Evolutionary conservation across 2,797 vertebrate genomes (phyloP), one percentile per base, ranked within the genome.

Genomic region (Borostomias antarcticus): DNA sequence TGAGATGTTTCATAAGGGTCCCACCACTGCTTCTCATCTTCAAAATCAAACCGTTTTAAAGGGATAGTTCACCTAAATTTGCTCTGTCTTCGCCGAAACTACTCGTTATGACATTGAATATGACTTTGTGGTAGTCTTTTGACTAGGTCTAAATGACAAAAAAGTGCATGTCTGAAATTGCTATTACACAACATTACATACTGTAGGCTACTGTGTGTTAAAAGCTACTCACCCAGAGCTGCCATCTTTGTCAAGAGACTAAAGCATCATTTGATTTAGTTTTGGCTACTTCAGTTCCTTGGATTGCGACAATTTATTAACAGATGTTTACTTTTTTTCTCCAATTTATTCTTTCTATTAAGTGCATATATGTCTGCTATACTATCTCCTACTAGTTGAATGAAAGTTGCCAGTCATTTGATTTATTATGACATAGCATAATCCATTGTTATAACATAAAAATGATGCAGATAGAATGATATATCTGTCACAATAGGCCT

Each of bases 1-100:
- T 88, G 82, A 2, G 90, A 92, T 35, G 93, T 94, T 78, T 94
- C 79, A 69, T 92, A 94, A 23, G 90, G 86, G 75, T 94, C 88
- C 91, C 92, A 93, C 64, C 54, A 69, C 25, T 58, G 77, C n/a
- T 84, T 78, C 17, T 68, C 71, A 76, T 85, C 88, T 89, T 50
- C 47, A 87, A 66, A 68, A 65, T 68, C 2, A 47, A 62, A 32
- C 17, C 15, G 8, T 45, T 5, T 45, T 35, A n/a, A n/a, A n/a
- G n/a, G n/a, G n/a, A n/a, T n/a, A n/a, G n/a, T n/a, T n/a, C n/a
- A n/a, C n/a, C n/a, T n/a, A n/a, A n/a, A n/a, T n/a, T n/a, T n/a
- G n/a, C n/a, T n/a, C n/a, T n/a, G n/a, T n/a, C n/a, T n/a, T n/a
- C n/a, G n/a, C n/a, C n/a, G n/a, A n/a, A n/a, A n/a, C n/a, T n/a